Conservation (phyloP, 2,797 vertebrate genomes). For the Mormyrus hasselquistii region DNA sequence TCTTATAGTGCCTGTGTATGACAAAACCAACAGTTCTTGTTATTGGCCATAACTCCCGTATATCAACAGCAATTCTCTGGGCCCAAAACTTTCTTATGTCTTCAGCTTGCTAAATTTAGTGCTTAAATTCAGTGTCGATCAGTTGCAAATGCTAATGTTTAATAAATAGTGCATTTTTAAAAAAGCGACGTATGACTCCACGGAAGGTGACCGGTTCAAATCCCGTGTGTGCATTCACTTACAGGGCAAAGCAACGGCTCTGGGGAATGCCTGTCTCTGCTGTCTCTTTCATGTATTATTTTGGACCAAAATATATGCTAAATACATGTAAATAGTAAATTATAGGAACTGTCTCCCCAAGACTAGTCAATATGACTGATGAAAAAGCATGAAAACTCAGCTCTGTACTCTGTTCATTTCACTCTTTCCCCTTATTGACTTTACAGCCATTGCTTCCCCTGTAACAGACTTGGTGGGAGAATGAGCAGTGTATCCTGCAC, state of each 20-base stretch:
- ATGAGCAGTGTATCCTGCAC: not conserved
- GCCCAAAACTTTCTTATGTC: not conserved
- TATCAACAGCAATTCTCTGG: not conserved
- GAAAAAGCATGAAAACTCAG: not conserved
- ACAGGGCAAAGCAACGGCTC: not conserved
- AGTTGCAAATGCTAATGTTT: not conserved
- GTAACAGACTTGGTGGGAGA: not conserved
- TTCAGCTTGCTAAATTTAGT: not conserved
- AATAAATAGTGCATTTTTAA: not conserved
- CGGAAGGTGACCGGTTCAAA: not conserved
- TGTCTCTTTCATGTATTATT: not conserved
- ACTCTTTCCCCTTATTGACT: not conserved
- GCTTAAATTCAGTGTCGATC: not conserved
- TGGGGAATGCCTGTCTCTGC: not conserved
- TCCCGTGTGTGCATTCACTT: not conserved
- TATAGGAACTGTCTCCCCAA: not conserved
- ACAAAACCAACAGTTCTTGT: not conserved
- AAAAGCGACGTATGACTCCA: not conserved
- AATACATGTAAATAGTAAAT: not conserved
- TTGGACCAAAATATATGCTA: not conserved
- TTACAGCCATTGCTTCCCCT: not conserved
- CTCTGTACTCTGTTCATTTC: not conserved
- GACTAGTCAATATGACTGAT: not conserved
- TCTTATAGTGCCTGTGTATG: slow-evolving; percentile 15
- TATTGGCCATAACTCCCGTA: not conserved